Conservation (phyloP, 2,797 vertebrate genomes). For the Sebastolobus altivelis region DNA sequence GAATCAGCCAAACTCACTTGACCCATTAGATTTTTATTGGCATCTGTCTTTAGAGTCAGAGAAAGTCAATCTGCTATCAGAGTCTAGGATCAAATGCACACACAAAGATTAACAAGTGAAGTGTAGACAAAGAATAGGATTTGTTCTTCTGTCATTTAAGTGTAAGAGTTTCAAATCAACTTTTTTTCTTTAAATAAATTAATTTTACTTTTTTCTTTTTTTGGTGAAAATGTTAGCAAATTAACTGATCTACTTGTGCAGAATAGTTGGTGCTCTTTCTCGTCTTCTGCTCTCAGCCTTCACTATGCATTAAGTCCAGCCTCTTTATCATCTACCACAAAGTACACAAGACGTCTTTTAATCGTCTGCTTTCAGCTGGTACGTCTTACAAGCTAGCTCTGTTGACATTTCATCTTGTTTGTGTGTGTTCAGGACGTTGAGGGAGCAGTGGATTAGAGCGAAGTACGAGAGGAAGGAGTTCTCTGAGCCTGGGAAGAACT, state of each 20-base stretch:
- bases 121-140: not conserved
- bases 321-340: not conserved
- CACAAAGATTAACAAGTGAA: not conserved
- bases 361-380: not conserved
- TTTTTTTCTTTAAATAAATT: no score
- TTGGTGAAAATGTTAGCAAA: not conserved
- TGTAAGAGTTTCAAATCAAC: not conserved
- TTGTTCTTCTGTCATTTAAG: no score
- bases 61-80: not conserved
- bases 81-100: not conserved
- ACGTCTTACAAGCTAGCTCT: not conserved
- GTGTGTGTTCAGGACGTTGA: conserved; percentile 83
- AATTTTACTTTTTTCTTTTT: no score
- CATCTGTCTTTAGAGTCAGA: no score
- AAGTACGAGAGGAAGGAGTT: conserved; percentile 93
- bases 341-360: not conserved
- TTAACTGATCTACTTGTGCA: not conserved
- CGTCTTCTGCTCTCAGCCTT: not conserved
- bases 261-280: no score
- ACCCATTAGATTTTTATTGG: not conserved
- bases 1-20: not conserved
- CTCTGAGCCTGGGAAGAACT: conserved; percentile 68
- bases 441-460: conserved; percentile 93
- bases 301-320: not conserved
- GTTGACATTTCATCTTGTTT: conserved; percentile 1